Evolutionary conservation across 2,113 vertebrate species (phyloP), one percentile per base, ranked within the genome.

Genomic region (Cardinalis cardinalis): DNA sequence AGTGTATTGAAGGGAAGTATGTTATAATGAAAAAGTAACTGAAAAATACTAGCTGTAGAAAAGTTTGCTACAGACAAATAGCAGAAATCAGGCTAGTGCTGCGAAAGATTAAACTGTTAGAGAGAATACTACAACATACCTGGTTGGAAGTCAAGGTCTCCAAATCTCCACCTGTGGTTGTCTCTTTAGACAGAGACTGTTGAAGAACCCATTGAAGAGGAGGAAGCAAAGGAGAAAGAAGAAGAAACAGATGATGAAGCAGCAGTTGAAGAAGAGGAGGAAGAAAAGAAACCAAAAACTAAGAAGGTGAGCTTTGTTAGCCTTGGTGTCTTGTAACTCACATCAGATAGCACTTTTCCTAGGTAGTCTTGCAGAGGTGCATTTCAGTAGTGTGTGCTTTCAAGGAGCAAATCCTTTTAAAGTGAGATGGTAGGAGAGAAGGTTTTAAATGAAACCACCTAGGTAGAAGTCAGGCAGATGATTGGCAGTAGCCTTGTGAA

Each of bases 261-360:
- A 88, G 94, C 98, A 40, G 87, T 98, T 83, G 99, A 99, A 86
- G 99, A 99, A 3, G 99, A 99, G 8, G 99, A 98, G 4, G 99
- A 99, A 60, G 99, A 99, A 53, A 99, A 99, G 96, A 99, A 99
- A 90, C 98, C 99, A 6, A 99, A 99, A 95, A 99, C 99, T 15
- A 99, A 99, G 95, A 99, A 99, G 97, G 99, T 98, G 77, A 72
- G 44, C 10, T 51, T 32, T 61, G 11, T 55, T 61, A 60, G 25
- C n/a, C 25, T 14, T 68, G 1, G 7, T 3, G 3, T 31, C 28
- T 32, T 70, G 7, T 56, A 53, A 20, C 7, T 59, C 2, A 0
- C 3, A 26, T 58, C 34, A 49, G 12, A 5, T 18, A 25, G 24
- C 6, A 18, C 0, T 26, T 78, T 60, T 60, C 18, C 3, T 24